Evolutionary conservation across 2,113 vertebrate genomes (phyloP), one percentile per base, ranked within the genome.

Genomic region (Chunga burmeisteri): DNA sequence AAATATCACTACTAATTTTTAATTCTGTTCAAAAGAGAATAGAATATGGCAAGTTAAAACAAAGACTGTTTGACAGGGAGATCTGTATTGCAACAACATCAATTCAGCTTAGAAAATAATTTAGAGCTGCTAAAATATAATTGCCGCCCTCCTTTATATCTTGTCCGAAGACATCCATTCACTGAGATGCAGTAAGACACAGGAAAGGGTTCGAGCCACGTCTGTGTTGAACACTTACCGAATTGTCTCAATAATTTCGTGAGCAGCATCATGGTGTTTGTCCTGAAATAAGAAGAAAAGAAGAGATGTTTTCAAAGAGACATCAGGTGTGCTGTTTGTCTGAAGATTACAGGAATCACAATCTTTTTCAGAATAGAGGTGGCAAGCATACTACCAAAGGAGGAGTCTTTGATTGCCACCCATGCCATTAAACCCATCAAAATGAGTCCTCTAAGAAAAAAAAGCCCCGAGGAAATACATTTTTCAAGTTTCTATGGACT

Each of bases 211-310:
- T 62, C 59, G 23, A 67, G 49, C 49, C 58, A 38, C 4, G 2
- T 58, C 59, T 80, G 71, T 56, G 32, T 0, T 3, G 1, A 74
- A 59, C 46, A 98, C 98, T 98, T 98, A 99, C 99, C 99, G 98
- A 97, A 99, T 99, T 96, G 99, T 99, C 98, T 99, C 99, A 38
- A 99, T 99, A 96, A 99, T 99, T 98, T 99, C 99, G 25, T 99
- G 99, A 98, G 99, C 99, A 98, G 99, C 99, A 98, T 99, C 99
- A 18, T 99, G 99, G 97, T 99, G 99, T 98, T 99, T 99, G 98
- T 99, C 99, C 99, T 99, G 96, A 53, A 98, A 97, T 11, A 29
- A 30, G 93, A 59, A 50, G 30, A 62, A 73, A 38, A 87, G 47
- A 32, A 90, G 7, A 90, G 46, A 32, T 26, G 32, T n/a, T 92